These are phyloP conservation scores for Rousettus leschenaultii DNA, from an alignment of 2,113 vertebrate species.

Conservation along the genomic window DNA sequence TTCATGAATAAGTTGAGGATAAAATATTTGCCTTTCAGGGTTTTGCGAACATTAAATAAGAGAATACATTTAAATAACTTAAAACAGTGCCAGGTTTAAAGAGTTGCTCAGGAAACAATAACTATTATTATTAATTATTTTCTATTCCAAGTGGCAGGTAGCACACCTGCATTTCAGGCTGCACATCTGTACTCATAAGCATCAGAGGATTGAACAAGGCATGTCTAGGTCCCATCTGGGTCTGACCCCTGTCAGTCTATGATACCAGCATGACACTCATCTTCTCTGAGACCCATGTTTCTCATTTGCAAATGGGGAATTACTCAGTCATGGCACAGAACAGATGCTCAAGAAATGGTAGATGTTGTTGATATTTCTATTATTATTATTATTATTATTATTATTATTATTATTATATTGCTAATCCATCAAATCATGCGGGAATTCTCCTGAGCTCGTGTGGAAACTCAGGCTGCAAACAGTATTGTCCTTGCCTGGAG, in stretches of 20 bases:
- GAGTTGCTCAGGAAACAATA: not conserved
- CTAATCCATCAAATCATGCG: not conserved
- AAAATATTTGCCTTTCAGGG: not conserved
- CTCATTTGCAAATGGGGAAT: not conserved
- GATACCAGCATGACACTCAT: not conserved
- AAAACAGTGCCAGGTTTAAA: not conserved
- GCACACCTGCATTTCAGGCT: not conserved
- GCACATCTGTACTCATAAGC: not conserved
- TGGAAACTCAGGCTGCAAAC: not conserved
- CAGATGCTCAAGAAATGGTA: not conserved
- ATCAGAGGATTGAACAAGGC: not conserved
- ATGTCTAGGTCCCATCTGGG: not conserved
- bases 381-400: not conserved
- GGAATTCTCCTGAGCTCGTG: not conserved
- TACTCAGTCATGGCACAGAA: not conserved
- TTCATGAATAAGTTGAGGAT: not conserved
- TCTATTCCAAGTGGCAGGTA: not conserved
- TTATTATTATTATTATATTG: not conserved
- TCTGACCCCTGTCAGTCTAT: not conserved
- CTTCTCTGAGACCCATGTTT: not conserved
- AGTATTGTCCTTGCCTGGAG: not conserved
- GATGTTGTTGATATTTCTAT: too few relatives aligned
- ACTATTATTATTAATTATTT: not conserved
- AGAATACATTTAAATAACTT: slow-evolving; percentile 31
- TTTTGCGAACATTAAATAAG: slow-evolving; percentile 8